These are phyloP conservation scores for Macrotis lagotis DNA, from an alignment of 2,113 vertebrate species.

Conservation along the genomic window DNA sequence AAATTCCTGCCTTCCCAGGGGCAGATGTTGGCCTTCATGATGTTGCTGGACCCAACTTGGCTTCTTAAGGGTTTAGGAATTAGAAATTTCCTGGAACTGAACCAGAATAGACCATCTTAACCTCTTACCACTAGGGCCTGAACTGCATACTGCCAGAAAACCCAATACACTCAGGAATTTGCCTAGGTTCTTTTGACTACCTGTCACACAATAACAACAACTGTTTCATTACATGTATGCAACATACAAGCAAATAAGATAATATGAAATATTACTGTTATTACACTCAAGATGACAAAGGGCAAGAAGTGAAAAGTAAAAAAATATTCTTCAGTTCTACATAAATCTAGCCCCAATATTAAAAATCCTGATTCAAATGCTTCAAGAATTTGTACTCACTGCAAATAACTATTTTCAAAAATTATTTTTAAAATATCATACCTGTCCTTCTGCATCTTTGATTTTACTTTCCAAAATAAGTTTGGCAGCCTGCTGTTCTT, in stretches of 20 bases:
- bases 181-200: neutral
- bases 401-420: constrained; percentile 2
- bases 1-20: neutral
- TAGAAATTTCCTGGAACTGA: neutral
- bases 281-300: neutral
- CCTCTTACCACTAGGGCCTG: neutral
- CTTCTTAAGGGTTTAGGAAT: neutral
- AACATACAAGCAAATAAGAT: neutral
- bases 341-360: neutral
- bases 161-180: neutral
- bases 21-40: neutral
- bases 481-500: constrained; percentile 86
- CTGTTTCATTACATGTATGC: neutral
- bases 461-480: constrained; percentile 89
- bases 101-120: neutral
- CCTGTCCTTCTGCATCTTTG: constrained; percentile 89
- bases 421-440: constrained; percentile 62
- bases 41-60: neutral
- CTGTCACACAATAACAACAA: neutral
- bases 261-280: neutral
- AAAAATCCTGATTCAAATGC: neutral
- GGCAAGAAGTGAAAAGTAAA: neutral
- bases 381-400: constrained; percentile 11
- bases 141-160: neutral
- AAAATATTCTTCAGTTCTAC: neutral